phyloP scores from a whole-genome alignment of 2,113 vertebrate genomes.

The Caranx melampygus region DNA sequence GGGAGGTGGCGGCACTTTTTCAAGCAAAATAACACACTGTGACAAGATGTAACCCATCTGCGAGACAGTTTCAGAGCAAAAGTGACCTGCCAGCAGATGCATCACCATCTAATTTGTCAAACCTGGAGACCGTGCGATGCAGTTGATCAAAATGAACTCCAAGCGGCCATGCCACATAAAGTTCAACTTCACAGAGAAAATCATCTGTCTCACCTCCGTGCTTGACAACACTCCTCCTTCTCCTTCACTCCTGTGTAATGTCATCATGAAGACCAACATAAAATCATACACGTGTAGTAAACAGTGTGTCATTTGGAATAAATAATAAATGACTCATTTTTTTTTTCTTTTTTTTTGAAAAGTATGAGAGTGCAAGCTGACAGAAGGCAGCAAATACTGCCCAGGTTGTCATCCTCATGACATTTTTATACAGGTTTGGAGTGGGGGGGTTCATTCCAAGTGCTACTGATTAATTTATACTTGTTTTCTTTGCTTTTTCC shows the following conservation, averaged over 20 bases:
- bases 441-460: slow-evolving; percentile 50
- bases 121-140: slow-evolving; percentile 27
- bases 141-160: slow-evolving; percentile 49
- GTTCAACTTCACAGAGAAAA: slow-evolving; percentile 28
- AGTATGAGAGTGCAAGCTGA: neutral
- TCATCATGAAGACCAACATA: slow-evolving; percentile 23
- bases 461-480: slow-evolving; percentile 56
- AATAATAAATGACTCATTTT: neutral
- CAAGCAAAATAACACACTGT: slow-evolving; percentile 51
- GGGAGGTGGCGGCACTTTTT: slow-evolving; percentile 32
- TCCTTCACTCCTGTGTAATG: slow-evolving; percentile 30
- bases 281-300: neutral
- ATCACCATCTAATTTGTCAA: slow-evolving; percentile 59
- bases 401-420: slow-evolving; percentile 20
- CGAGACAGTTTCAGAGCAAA: slow-evolving; percentile 75
- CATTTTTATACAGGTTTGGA: slow-evolving; percentile 45
- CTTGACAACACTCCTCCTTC: slow-evolving; percentile 39
- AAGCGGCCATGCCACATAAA: slow-evolving; percentile 5
- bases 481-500: slow-evolving; percentile 54
- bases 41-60: slow-evolving; percentile 52
- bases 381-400: slow-evolving; percentile 6
- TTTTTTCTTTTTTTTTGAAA: neutral
- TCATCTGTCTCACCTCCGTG: slow-evolving; percentile 38
- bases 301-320: slow-evolving; percentile 1
- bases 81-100: slow-evolving; percentile 66